A percentile compares a stretch with the other conserved stretches of the same genome.
These are phyloP conservation scores for Gambusia affinis DNA, from an alignment of 2,113 vertebrate genomes.

Conservation along the genomic window DNA sequence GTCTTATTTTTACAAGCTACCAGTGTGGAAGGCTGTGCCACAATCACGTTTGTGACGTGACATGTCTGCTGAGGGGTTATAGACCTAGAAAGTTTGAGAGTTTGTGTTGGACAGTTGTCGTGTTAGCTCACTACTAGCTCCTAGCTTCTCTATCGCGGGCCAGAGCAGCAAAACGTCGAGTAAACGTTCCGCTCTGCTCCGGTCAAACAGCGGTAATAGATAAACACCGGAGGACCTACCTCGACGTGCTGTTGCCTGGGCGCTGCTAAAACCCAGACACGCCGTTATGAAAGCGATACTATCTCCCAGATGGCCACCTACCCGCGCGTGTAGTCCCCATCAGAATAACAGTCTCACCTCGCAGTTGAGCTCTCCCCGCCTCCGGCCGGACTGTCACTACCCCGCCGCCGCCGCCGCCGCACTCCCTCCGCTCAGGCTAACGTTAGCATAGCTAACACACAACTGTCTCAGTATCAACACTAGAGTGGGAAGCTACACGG, in stretches of 20 bases:
- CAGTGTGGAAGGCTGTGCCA: neutral
- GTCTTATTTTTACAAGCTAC: neutral
- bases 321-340: slow-evolving; percentile 50
- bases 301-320: slow-evolving; percentile 28
- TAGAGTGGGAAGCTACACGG: slow-evolving; percentile 10
- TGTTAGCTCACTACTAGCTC: slow-evolving; percentile 70
- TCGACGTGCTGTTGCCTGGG: slow-evolving; percentile 15
- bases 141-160: slow-evolving; percentile 60
- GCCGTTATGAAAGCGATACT: slow-evolving; percentile 25
- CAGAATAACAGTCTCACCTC: slow-evolving; percentile 72
- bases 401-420: slow-evolving; percentile 32
- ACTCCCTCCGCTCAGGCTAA: slow-evolving; percentile 55
- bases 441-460: slow-evolving; percentile 67
- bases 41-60: neutral
- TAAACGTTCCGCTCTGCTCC: slow-evolving; percentile 54
- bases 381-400: slow-evolving; percentile 70
- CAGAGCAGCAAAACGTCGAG: slow-evolving; percentile 62
- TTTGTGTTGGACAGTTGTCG: slow-evolving; percentile 45
- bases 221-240: slow-evolving; percentile 18
- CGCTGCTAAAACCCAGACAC: slow-evolving; percentile 1
- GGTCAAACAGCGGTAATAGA: slow-evolving; percentile 13
- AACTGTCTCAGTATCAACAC: slow-evolving; percentile 39
- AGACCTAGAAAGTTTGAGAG: slow-evolving; percentile 63
- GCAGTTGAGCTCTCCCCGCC: slow-evolving; percentile 70
- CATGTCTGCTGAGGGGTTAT: slow-evolving; percentile 14